A percentile compares a stretch with the other conserved stretches of the same genome.
Conservation (phyloP, 2,797 vertebrate species). For the Nyctibius grandis region DNA sequence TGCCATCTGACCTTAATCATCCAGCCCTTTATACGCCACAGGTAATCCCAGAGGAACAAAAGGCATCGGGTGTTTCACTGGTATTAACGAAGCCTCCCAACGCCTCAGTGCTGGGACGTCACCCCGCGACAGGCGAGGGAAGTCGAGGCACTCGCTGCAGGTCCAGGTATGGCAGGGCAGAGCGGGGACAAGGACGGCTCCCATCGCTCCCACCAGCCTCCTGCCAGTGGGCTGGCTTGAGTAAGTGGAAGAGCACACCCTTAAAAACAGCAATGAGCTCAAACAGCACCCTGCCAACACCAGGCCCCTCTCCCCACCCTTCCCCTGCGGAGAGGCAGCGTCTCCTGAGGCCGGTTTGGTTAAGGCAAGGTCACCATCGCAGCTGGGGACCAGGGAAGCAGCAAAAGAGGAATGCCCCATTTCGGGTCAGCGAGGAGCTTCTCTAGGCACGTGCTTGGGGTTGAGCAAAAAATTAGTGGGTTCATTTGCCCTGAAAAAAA, state of each 20-base stretch:
- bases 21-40: background rate
- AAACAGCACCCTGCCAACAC: background rate
- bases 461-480: fast-evolving
- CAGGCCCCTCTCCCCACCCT: background rate
- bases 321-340: background rate
- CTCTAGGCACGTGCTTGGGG: fast-evolving
- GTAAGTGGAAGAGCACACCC: conserved; percentile 18
- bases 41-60: background rate
- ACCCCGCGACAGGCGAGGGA: background rate
- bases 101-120: background rate
- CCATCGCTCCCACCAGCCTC: background rate
- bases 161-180: background rate
- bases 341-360: background rate
- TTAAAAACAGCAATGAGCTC: conserved; percentile 43
- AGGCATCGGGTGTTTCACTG: background rate
- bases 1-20: background rate
- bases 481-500: background rate
- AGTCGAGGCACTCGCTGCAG: background rate
- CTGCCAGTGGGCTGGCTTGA: background rate
- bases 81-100: background rate
- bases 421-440: background rate
- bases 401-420: background rate
- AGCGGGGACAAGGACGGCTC: background rate
- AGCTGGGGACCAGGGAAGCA: fast-evolving
- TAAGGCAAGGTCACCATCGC: background rate